A percentile compares a stretch with the other conserved stretches of the same genome.
Conservation (phyloP, 2,797 vertebrate genomes). For the Picus viridis region DNA sequence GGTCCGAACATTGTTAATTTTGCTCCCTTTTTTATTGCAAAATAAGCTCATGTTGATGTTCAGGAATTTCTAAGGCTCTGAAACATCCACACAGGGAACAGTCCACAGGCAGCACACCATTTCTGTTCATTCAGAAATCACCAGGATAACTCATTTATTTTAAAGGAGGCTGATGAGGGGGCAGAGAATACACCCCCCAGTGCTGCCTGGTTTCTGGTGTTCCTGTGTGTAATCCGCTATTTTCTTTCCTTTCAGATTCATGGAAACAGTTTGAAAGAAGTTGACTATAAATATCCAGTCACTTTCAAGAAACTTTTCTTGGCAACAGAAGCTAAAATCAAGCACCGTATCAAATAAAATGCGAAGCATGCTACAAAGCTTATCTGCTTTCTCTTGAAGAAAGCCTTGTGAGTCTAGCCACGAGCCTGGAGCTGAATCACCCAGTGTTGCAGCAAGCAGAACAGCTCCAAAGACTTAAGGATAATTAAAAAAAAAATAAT, state of each 20-base stretch:
- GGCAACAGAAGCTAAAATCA: constrained; percentile 37
- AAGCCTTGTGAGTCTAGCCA: background rate
- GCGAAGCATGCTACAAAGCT: background rate
- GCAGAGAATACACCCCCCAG: background rate
- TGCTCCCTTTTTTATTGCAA: background rate
- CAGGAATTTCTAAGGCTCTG: background rate
- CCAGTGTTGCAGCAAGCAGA: background rate
- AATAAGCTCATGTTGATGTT: background rate
- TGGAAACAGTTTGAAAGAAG: constrained; percentile 34
- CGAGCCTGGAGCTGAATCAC: background rate
- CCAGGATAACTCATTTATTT: background rate
- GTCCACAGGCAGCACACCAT: background rate
- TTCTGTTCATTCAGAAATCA: constrained; percentile 17
- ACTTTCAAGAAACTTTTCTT: constrained; percentile 53
- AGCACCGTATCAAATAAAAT: constrained; percentile 14
- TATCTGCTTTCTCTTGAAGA: constrained; percentile 17
- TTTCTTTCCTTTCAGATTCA: background rate
- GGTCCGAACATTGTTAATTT: background rate
- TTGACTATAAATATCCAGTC: background rate
- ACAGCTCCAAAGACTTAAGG: constrained; percentile 45
- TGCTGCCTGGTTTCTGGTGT: background rate
- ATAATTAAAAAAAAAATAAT: background rate
- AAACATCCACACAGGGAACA: background rate
- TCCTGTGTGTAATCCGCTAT: background rate
- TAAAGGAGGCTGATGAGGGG: background rate